A percentile compares a stretch with the other conserved stretches of the same genome.
These are phyloP conservation scores for Orchestia grillus DNA, from an alignment of 1,140 invertebrate genomes.

Conservation along the genomic window DNA sequence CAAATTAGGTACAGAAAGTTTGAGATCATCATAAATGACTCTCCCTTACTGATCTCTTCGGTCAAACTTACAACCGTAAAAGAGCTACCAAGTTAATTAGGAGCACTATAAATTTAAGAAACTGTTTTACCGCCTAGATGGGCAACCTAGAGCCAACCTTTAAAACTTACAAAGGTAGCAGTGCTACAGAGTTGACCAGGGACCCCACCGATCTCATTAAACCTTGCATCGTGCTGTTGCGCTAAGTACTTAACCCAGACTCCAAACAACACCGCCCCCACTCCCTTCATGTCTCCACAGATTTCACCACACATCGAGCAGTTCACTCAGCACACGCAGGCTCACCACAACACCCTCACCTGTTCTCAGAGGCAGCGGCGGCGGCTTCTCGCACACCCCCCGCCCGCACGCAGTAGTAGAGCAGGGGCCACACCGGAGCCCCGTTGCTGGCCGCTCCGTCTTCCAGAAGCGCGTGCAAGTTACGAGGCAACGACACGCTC, in stretches of 20 bases:
- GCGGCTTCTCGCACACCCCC: conserved; percentile 63
- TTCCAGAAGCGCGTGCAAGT: conserved; percentile 58
- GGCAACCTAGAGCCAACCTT: too few species aligned
- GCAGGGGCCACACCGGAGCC: conserved; percentile 67
- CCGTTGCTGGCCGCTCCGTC: conserved; percentile 60
- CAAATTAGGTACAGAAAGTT: too few species aligned
- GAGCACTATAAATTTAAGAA: too few species aligned
- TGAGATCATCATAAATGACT: too few species aligned
- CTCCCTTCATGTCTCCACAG: neutral
- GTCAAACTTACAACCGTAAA: too few species aligned
- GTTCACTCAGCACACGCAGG: neutral
- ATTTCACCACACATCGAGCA: neutral
- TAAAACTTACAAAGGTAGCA: too few species aligned
- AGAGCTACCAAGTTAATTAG: too few species aligned
- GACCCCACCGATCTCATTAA: too few species aligned
- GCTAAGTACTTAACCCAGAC: neutral
- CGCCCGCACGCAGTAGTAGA: conserved; percentile 67
- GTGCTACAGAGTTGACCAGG: too few species aligned
- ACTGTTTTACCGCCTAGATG: too few species aligned
- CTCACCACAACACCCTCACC: conserved; percentile 51
- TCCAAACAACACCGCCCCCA: neutral
- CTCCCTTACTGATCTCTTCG: too few species aligned
- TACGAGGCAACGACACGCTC: conserved; percentile 61
- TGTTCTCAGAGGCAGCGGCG: conserved; percentile 63
- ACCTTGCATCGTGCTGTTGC: too few species aligned